Evolutionary conservation across 2,113 vertebrate species (phyloP).

Genomic region (Clarias macrocephalus): DNA sequence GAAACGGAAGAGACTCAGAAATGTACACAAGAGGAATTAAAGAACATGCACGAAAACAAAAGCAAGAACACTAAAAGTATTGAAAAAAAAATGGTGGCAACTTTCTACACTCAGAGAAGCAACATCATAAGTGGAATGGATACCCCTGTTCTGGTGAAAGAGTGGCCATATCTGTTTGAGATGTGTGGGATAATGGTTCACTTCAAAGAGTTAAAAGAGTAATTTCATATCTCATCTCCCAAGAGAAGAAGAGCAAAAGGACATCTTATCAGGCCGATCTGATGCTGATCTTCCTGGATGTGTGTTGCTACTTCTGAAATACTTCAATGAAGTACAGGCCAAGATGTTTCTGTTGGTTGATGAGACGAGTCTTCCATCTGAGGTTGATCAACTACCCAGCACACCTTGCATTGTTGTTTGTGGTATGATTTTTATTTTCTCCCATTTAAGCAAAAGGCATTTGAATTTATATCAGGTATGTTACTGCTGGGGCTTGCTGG

Average conservation of each 20-base stretch:
- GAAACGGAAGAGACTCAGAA: no score
- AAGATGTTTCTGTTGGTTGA: background rate
- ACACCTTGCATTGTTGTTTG: conserved; percentile 45
- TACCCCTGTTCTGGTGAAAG: conserved; percentile 10
- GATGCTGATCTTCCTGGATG: conserved; percentile 18
- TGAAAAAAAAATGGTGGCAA: conserved; percentile 33
- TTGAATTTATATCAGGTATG: background rate
- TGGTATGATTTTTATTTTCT: conserved; percentile 31
- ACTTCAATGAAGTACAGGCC: background rate
- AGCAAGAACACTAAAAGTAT: conserved; percentile 17
- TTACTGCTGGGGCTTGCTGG: no score
- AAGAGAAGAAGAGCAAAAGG: conserved; percentile 7
- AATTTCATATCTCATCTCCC: background rate
- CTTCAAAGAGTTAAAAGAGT: conserved; percentile 34
- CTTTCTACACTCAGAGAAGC: conserved; percentile 25
- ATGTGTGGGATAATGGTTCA: conserved; percentile 30
- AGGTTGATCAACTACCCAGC: conserved; percentile 14
- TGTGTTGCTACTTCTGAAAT: conserved; percentile 8
- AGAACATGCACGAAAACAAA: conserved; percentile 39
- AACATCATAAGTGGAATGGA: conserved; percentile 38
- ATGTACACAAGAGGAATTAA: background rate
- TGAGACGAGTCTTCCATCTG: background rate
- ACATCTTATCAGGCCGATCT: conserved; percentile 8
- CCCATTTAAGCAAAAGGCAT: background rate
- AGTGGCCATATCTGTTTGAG: conserved; percentile 41